Conservation (phyloP, 2,113 vertebrate genomes). For the Donacobius atricapilla region DNA sequence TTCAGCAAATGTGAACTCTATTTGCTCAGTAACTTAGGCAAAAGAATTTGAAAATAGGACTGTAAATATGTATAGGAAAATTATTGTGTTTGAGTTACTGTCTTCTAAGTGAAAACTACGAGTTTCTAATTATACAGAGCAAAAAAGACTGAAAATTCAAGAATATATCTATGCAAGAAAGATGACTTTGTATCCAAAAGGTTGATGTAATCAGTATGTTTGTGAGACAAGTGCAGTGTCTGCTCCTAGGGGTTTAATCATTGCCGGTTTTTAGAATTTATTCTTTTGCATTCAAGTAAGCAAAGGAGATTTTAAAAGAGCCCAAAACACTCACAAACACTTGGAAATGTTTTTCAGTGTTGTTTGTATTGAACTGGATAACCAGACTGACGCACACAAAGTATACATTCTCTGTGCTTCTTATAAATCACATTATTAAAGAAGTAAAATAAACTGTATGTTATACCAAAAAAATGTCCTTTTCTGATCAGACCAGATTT, state of each 20-base stretch:
- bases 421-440: background rate
- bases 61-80: background rate
- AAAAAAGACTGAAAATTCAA: slow-evolving; percentile 11
- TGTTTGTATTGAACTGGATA: background rate
- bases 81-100: background rate
- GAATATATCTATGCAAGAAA: background rate
- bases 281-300: background rate
- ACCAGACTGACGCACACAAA: background rate
- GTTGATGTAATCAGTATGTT: background rate
- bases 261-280: background rate
- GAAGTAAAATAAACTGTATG: background rate
- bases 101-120: background rate
- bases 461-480: background rate
- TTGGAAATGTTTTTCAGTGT: background rate
- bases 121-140: background rate
- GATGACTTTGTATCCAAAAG: background rate
- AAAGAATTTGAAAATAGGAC: slow-evolving; percentile 1
- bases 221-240: background rate
- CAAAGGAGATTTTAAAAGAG: background rate
- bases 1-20: slow-evolving; percentile 24
- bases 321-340: background rate
- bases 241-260: background rate
- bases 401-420: background rate
- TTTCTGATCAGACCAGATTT: background rate
- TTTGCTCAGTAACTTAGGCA: background rate